A percentile compares a stretch with the other conserved stretches of the same genome.
These are phyloP conservation scores for Circaetus gallicus DNA, from an alignment of 2,113 vertebrate species.

Conservation along the genomic window DNA sequence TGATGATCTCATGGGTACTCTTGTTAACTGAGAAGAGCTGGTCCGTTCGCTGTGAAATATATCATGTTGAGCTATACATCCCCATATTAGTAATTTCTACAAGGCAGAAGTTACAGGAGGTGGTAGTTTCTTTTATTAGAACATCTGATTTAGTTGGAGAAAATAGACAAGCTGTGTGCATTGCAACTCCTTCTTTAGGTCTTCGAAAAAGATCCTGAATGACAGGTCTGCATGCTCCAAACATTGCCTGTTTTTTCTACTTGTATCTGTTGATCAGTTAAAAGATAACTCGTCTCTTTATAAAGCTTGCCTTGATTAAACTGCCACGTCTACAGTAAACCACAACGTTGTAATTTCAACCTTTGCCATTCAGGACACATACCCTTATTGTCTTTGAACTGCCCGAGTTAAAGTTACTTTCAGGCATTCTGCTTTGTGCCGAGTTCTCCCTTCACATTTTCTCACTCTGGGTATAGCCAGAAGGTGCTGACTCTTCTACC, in stretches of 20 bases:
- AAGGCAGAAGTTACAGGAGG: background rate
- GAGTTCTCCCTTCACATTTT: background rate
- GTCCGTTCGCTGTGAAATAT: background rate
- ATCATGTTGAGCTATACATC: background rate
- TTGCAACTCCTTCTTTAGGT: background rate
- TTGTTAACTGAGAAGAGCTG: background rate
- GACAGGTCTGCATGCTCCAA: background rate
- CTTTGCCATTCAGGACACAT: background rate
- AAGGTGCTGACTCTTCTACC: background rate
- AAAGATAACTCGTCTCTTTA: background rate
- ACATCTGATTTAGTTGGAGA: background rate
- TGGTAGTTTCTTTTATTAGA: constrained; percentile 18
- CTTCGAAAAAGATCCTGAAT: background rate
- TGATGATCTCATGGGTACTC: constrained; percentile 5
- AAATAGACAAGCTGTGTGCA: background rate
- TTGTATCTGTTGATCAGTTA: constrained; percentile 11
- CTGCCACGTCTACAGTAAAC: background rate
- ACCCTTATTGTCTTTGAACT: background rate
- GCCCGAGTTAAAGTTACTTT: background rate
- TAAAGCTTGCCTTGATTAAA: constrained; percentile 4
- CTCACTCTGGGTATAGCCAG: background rate
- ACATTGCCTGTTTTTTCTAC: background rate
- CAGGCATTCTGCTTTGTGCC: background rate
- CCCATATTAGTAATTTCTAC: background rate
- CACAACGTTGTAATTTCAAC: background rate